phyloP scores from a whole-genome alignment of 2,888 invertebrate genomes.

The Himalopsyche anomala region DNA sequence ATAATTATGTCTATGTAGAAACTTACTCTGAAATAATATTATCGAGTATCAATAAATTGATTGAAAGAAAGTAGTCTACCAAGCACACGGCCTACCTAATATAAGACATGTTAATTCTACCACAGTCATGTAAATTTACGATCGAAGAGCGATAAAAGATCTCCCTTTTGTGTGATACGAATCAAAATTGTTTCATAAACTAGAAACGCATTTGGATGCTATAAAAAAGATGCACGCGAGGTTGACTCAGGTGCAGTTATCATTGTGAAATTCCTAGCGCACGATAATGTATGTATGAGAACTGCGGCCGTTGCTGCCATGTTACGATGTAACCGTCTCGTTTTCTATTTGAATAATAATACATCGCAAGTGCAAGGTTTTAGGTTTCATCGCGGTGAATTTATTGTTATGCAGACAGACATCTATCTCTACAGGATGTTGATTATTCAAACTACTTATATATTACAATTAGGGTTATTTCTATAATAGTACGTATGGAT shows the following conservation, averaged over 20 bases:
- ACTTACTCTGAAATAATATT: too few relatives aligned
- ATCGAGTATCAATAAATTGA: too few relatives aligned
- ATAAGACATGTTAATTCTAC: neutral
- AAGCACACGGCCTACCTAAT: neutral
- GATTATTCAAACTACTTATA: too few relatives aligned
- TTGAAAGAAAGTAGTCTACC: too few relatives aligned
- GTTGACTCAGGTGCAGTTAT: slow-evolving; percentile 41
- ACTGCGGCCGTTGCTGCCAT: neutral
- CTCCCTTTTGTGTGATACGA: slow-evolving; percentile 3
- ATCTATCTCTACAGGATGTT: neutral
- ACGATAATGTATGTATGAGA: neutral
- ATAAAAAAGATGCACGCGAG: neutral
- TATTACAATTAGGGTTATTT: too few relatives aligned
- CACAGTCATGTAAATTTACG: neutral
- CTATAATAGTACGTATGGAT: too few relatives aligned
- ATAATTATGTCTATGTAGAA: too few relatives aligned
- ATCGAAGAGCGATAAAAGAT: neutral
- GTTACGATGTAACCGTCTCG: slow-evolving; percentile 24
- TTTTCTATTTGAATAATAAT: slow-evolving; percentile 43
- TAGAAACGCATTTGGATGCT: neutral
- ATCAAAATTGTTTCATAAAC: slow-evolving; percentile 9
- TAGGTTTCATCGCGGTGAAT: slow-evolving; percentile 29
- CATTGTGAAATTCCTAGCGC: slow-evolving; percentile 42
- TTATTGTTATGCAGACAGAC: neutral
- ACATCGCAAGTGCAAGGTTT: slow-evolving; percentile 44